These are phyloP conservation scores for Geococcyx californianus DNA, from an alignment of 2,113 vertebrate genomes.

Conservation along the genomic window DNA sequence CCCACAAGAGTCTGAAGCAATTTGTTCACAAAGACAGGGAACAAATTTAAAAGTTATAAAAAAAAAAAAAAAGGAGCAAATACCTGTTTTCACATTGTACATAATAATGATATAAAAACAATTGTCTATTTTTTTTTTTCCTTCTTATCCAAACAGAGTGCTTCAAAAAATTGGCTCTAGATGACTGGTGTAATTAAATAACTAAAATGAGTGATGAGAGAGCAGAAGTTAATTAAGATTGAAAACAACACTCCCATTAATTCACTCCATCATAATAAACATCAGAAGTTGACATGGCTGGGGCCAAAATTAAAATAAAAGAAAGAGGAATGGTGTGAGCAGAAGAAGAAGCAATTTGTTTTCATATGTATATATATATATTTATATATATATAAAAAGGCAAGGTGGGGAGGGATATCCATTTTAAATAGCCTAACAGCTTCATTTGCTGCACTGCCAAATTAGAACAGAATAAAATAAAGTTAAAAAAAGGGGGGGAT, in stretches of 20 bases:
- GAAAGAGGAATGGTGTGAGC: constrained; percentile 63
- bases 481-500: constrained; percentile 74
- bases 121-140: constrained; percentile 74
- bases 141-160: constrained; percentile 88
- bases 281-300: constrained; percentile 74
- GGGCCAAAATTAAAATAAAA: constrained; percentile 81
- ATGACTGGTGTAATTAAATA: constrained; percentile 81
- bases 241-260: constrained; percentile 80
- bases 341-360: constrained; percentile 69
- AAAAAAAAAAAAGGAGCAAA: constrained; percentile 67
- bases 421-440: constrained; percentile 87
- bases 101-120: constrained; percentile 84
- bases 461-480: constrained; percentile 86
- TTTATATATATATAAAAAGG: constrained; percentile 72
- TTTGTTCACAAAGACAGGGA: constrained; percentile 87
- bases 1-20: constrained; percentile 76
- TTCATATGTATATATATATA: constrained; percentile 75
- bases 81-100: constrained; percentile 87
- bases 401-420: constrained; percentile 63
- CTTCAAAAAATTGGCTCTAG: constrained; percentile 89
- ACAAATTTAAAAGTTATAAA: constrained; percentile 74
- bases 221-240: constrained; percentile 77
- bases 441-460: constrained; percentile 87
- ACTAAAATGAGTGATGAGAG: constrained; percentile 77
- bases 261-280: constrained; percentile 78